phyloP scores from a whole-genome alignment of 2,888 invertebrate genomes.

The Eulithis prunata region DNA sequence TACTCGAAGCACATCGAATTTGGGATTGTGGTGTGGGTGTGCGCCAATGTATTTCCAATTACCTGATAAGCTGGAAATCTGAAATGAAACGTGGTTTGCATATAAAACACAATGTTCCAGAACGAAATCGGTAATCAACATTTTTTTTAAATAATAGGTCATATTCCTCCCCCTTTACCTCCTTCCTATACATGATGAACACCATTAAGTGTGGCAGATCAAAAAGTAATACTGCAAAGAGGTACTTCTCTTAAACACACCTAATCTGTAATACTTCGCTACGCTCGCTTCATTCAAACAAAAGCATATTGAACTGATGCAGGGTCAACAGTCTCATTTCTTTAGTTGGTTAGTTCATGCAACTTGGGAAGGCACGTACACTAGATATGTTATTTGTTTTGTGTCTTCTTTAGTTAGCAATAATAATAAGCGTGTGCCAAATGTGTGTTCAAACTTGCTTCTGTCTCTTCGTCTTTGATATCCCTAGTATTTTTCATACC shows the following conservation, averaged over 20 bases:
- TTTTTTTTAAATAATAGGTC: not conserved
- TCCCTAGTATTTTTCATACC: too few species aligned
- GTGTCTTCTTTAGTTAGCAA: too few species aligned
- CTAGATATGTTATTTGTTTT: too few species aligned
- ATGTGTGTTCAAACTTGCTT: too few species aligned
- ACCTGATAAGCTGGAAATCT: conserved; percentile 16
- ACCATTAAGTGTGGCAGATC: not conserved
- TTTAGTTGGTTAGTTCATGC: not conserved
- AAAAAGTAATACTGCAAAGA: not conserved
- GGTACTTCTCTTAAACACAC: conserved; percentile 1
- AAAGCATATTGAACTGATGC: conserved; percentile 23
- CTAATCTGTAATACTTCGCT: conserved; percentile 10
- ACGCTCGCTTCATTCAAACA: conserved; percentile 19
- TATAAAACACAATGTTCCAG: not conserved
- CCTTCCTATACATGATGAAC: not conserved
- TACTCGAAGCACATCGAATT: conserved; percentile 7
- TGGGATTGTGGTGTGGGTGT: not conserved
- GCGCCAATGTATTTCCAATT: conserved; percentile 7
- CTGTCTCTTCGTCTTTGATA: too few species aligned
- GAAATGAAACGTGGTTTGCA: conserved; percentile 2
- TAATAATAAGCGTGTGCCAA: too few species aligned
- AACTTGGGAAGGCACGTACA: not conserved
- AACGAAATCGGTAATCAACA: not conserved
- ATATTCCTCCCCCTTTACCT: not conserved
- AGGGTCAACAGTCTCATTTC: conserved; percentile 10